phyloP scores from a whole-genome alignment of 2,797 vertebrate genomes.

The Squalus acanthias region DNA sequence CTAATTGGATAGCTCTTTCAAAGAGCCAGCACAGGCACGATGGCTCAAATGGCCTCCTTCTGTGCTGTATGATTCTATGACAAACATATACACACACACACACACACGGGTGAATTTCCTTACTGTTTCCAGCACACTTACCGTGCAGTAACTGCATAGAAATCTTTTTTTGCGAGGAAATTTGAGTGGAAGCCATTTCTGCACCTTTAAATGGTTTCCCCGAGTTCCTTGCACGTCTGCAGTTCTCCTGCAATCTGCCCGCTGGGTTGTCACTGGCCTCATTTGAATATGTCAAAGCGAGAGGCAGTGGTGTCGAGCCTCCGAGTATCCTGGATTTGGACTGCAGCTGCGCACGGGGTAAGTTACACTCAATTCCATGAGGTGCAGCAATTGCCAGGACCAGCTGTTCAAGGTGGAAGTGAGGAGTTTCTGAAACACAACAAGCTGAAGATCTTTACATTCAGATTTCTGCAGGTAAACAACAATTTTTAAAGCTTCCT shows the following conservation, averaged over 20 bases:
- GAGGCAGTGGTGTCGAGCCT: too few relatives aligned
- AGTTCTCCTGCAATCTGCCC: neutral
- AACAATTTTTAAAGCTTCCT: too few relatives aligned
- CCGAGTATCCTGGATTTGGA: too few relatives aligned
- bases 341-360: too few relatives aligned
- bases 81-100: neutral
- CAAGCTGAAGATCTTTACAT: neutral
- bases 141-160: neutral
- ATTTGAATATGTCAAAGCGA: too few relatives aligned
- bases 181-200: too few relatives aligned
- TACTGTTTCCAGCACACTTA: neutral
- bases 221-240: neutral
- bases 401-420: neutral
- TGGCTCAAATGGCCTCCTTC: neutral
- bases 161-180: neutral
- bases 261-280: too few relatives aligned
- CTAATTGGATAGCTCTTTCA: neutral
- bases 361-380: too few relatives aligned
- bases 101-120: neutral
- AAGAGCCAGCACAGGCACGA: neutral
- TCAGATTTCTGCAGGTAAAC: neutral
- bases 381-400: too few relatives aligned
- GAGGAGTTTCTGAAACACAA: neutral
- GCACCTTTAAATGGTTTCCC: too few relatives aligned
- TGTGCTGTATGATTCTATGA: neutral